Conservation (phyloP, 2,888 invertebrate species). For the Serrognathus titanus region DNA sequence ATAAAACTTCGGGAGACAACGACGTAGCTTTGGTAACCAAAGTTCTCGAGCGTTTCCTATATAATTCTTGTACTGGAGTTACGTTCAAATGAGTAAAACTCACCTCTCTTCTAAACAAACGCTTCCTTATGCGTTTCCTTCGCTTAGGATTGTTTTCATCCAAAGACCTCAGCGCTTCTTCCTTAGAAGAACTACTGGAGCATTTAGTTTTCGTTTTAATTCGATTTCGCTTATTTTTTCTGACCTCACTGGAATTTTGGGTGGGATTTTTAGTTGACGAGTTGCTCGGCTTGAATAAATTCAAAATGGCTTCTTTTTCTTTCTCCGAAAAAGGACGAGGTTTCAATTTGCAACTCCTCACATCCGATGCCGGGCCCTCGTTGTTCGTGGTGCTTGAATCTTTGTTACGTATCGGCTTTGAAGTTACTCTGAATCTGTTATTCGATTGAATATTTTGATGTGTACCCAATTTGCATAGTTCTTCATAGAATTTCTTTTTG, state of each 20-base stretch:
- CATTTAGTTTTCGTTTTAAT: too few species aligned
- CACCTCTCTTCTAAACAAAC: constrained; percentile 7
- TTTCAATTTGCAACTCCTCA: constrained; percentile 4
- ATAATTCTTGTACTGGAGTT: constrained; percentile 13
- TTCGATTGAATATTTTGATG: constrained; percentile 4
- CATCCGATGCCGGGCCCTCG: not conserved
- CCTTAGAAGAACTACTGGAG: too few species aligned
- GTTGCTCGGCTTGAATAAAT: constrained; percentile 4
- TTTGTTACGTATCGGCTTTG: not conserved
- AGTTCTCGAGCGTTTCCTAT: not conserved
- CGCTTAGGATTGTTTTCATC: not conserved
- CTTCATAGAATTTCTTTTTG: constrained; percentile 8
- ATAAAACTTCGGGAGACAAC: not conserved
- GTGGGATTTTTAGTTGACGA: not conserved
- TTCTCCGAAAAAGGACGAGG: not conserved
- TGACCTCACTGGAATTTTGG: not conserved
- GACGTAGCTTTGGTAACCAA: not conserved
- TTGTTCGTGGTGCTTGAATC: constrained; percentile 1
- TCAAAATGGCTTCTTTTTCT: constrained; percentile 17
- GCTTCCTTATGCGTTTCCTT: constrained; percentile 6
- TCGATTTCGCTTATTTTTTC: not conserved
- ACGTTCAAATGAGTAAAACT: constrained; percentile 23
- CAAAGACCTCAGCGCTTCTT: too few species aligned
- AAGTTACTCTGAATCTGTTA: constrained; percentile 8
- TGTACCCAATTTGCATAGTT: constrained; percentile 8